Base-by-base conservation (phyloP, 2,113 vertebrate species). In the Ptychochromis oligacanthus region DNA sequence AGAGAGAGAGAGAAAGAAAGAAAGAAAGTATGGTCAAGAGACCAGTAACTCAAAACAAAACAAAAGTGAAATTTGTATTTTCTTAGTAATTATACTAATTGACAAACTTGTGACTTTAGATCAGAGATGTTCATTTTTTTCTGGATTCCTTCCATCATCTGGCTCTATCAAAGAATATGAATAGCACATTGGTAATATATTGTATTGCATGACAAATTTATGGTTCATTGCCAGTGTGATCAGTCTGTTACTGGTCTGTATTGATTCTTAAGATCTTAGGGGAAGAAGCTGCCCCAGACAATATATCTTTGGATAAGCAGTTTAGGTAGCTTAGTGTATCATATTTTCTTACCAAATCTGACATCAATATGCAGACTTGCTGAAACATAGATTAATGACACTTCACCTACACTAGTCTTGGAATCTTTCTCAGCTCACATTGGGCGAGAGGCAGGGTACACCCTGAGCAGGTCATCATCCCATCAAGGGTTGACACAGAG, bases 21-120 rank as follows among this genome's bases (percentile, higher is more conserved):
- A 15, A 61, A 24, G 56, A 12, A 59, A 54, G 52, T 56, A 60
- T 36, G 31, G 62, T 49, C 34, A 55, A 78, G 77, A 28, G 74
- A n/a, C n/a, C 75, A 79, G 64, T 40, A 70, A 43, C 55, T 79
- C 58, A n/a, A 15, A 22, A 20, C 60, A 78, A 52, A 77, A 59
- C 84, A 28, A 59, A 83, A 79, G 43, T 56, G 24, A 81, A 85
- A 79, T 67, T 18, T 24, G 28, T 79, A 80, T 78, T 70, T 80
- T 52, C 60, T 77, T 60, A 83, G 79, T 49, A 80, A 80, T 78
- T 77, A 34, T 57, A 26, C 34, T 81, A 61, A 2, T 56, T 59
- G 65, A 52, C 49, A 77, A 59, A 67, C 24, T 70, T 18, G 34
- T 22, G 70, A 65, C 31, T 36, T 67, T 20, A 31, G 38, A 56